Base-by-base conservation (phyloP, 2,797 vertebrate genomes). In the Muscicapa comitata region DNA sequence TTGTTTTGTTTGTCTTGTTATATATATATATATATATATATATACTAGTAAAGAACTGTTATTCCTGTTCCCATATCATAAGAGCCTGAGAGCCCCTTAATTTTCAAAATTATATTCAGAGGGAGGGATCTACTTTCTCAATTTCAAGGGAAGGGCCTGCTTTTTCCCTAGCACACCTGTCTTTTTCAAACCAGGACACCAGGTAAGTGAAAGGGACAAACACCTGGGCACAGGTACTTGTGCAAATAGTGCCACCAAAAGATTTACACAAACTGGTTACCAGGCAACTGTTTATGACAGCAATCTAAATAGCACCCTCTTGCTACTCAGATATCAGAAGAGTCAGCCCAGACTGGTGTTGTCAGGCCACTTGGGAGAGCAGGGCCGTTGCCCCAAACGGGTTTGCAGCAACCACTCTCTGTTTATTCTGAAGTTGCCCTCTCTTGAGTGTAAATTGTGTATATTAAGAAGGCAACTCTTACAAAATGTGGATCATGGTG, bases 291-390 rank as follows among this genome's bases (percentile, higher is more conserved):
- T 71, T 94, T 89, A 45, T 53, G 70, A 42, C 31, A 92, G 83
- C 93, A 96, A 63, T 68, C 70, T 91, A 92, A 93, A 95, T 13
- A 90, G 79, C 80, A 78, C 73, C 66, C 55, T 82, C 67, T 94
- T 93, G 72, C 61, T 90, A 72, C 51, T 51, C 80, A 70, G 71
- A 66, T 29, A 54, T 75, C 38, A 77, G 68, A 59, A 42, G 35
- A 76, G 61, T 25, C 82, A 94, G 68, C 35, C 40, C 24, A 10
- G 29, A 19, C 29, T 35, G 75, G 42, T 38, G 48, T 18, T 37
- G 61, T 75, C 89, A 94, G 90, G 83, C 72, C 81, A 65, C 31
- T 38, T 3, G 1, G 76, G 42, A 81, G 72, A 37, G 51, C 5
- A 3, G 37, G 31, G 50, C 79, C 6, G 1, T 25, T 70, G 50